Evolutionary conservation across 2,113 vertebrate species (phyloP).

Genomic region (Stomatorhinus ivindoensis): DNA sequence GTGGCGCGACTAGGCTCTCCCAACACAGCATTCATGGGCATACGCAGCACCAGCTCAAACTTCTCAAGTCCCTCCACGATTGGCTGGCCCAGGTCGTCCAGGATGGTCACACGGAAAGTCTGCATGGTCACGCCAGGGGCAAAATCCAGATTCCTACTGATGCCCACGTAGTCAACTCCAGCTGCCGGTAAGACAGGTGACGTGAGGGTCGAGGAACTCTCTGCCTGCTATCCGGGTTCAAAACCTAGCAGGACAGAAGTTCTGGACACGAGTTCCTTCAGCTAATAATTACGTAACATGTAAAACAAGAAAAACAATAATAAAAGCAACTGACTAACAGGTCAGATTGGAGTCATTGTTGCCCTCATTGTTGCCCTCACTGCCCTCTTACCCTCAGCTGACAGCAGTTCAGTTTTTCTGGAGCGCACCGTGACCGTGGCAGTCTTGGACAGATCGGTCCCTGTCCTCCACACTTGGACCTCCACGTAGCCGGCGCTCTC

Average conservation of each 20-base stretch:
- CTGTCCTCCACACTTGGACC: conserved; percentile 71
- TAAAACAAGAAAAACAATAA: not conserved
- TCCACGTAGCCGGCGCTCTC: conserved; percentile 69
- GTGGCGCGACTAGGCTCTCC: conserved; percentile 71
- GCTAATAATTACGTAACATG: not conserved
- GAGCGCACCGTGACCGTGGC: conserved; percentile 67
- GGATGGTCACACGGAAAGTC: conserved; percentile 69
- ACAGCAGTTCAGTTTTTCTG: conserved; percentile 64
- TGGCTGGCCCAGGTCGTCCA: conserved; percentile 69
- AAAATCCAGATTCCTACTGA: conserved; percentile 74
- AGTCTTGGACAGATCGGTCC: conserved; percentile 70
- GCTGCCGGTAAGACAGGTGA: conserved; percentile 46
- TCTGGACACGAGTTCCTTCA: not conserved
- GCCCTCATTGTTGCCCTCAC: not conserved
- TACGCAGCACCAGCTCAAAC: conserved; percentile 71
- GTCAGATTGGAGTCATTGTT: not conserved
- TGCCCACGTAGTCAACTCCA: conserved; percentile 71
- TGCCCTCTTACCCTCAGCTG: conserved; percentile 65
- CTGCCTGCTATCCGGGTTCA: not conserved
- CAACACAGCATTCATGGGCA: conserved; percentile 67
- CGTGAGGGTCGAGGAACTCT: not conserved
- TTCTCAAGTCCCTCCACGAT: conserved; percentile 69
- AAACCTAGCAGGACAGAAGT: not conserved
- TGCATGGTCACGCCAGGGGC: conserved; percentile 68
- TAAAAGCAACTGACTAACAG: not conserved